Conservation (phyloP, 2,797 vertebrate species). For the Botia almorhae region DNA sequence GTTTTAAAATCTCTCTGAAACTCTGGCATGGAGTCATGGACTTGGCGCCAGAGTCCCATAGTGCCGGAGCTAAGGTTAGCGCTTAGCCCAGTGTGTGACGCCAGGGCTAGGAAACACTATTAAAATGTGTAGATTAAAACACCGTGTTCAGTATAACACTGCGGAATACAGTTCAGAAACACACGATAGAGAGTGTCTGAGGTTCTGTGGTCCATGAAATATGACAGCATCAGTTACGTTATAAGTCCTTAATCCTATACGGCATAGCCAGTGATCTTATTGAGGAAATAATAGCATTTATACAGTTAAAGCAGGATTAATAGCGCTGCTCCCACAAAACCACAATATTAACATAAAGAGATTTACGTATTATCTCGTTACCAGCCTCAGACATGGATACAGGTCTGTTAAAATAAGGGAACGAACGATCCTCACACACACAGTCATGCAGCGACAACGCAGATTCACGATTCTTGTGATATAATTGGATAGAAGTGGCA, state of each 20-base stretch:
- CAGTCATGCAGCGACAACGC: neutral
- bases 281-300: conserved; percentile 85
- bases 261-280: conserved; percentile 84
- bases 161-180: conserved; percentile 56
- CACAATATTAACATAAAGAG: conserved; percentile 85
- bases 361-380: conserved; percentile 76
- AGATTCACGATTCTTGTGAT: too few species aligned
- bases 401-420: neutral
- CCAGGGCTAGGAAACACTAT: conserved; percentile 60
- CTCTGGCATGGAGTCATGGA: conserved; percentile 52
- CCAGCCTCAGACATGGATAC: conserved; percentile 64
- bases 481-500: too few species aligned
- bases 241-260: conserved; percentile 85
- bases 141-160: conserved; percentile 62
- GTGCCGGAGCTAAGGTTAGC: conserved; percentile 39
- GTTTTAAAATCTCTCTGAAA: conserved; percentile 38
- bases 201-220: conserved; percentile 72
- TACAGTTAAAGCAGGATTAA: conserved; percentile 84
- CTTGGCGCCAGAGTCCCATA: conserved; percentile 60
- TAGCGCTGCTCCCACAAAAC: conserved; percentile 78
- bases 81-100: conserved; percentile 13
- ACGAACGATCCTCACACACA: neutral
- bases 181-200: conserved; percentile 58
- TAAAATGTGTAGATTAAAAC: conserved; percentile 72
- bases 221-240: conserved; percentile 82